Conservation (phyloP, 1,140 invertebrate genomes). For the Scaptomyza pallida region DNA sequence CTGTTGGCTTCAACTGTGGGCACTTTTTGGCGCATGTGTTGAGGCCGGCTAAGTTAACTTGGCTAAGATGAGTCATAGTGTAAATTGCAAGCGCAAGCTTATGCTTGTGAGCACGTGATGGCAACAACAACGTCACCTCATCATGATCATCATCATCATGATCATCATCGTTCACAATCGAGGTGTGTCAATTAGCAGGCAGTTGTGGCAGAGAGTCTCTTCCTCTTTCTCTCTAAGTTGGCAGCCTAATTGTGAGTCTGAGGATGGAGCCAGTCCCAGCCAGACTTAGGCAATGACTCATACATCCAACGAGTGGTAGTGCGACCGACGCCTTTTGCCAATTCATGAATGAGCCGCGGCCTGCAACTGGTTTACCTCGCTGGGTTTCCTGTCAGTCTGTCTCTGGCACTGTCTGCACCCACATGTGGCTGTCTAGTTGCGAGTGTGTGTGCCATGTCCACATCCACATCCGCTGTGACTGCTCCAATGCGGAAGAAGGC, state of each 20-base stretch:
- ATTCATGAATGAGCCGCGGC: slow-evolving; percentile 60
- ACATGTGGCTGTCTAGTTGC: slow-evolving; percentile 25
- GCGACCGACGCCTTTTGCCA: slow-evolving; percentile 59
- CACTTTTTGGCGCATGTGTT: slow-evolving; percentile 68
- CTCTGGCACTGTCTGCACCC: slow-evolving; percentile 35
- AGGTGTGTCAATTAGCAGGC: slow-evolving; percentile 80
- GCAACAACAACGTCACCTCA: slow-evolving; percentile 39
- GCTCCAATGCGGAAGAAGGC: slow-evolving; percentile 77
- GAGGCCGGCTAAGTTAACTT: slow-evolving; percentile 44
- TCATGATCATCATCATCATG: not conserved
- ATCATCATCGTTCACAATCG: slow-evolving; percentile 18
- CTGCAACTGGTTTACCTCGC: slow-evolving; percentile 56
- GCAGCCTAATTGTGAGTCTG: slow-evolving; percentile 36
- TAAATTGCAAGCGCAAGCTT: slow-evolving; percentile 1
- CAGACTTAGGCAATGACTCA: slow-evolving; percentile 52
- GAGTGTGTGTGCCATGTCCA: slow-evolving; percentile 44
- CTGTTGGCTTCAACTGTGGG: not conserved
- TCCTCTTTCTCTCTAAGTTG: slow-evolving; percentile 1
- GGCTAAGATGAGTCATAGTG: slow-evolving; percentile 50
- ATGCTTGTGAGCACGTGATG: slow-evolving; percentile 63
- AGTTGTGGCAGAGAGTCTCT: slow-evolving; percentile 52
- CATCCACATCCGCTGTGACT: slow-evolving; percentile 62
- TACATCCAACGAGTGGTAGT: slow-evolving; percentile 27
- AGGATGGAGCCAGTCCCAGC: slow-evolving; percentile 9
- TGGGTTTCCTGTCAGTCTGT: slow-evolving; percentile 41